Percentiles rank a stretch among this genome's conserved stretches.
phyloP scores from a whole-genome alignment of 2,797 vertebrate species.

The Gymnothorax reevesii region DNA sequence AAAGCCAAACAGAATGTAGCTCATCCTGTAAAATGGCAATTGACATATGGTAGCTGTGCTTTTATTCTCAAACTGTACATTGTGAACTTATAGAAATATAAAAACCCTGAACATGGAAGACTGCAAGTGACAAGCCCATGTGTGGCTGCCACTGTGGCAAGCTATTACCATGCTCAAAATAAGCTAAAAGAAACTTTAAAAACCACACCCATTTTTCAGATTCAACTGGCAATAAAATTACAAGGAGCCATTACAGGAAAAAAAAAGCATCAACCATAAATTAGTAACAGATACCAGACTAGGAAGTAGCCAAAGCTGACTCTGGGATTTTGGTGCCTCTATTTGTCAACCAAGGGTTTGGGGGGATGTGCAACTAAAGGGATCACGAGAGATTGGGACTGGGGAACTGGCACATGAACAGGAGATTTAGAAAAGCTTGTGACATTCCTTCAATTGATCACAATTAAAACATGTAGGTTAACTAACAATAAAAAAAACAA shows the following conservation, averaged over 20 bases:
- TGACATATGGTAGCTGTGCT: not conserved
- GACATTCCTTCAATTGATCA: no score
- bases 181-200: constrained; percentile 39
- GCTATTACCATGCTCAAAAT: constrained; percentile 57
- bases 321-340: not conserved
- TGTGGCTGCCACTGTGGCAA: constrained; percentile 58
- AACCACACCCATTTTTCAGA: constrained; percentile 40
- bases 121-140: constrained; percentile 53
- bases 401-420: no score
- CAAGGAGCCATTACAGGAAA: constrained; percentile 27
- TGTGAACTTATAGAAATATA: not conserved
- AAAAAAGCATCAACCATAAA: constrained; percentile 50
- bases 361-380: no score
- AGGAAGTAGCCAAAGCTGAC: not conserved
- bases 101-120: constrained; percentile 29
- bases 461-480: no score
- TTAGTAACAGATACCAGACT: constrained; percentile 58
- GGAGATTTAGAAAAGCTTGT: no score
- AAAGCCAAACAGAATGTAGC: not conserved
- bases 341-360: no score
- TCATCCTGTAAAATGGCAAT: not conserved
- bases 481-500: no score
- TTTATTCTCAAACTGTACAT: not conserved
- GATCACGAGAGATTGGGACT: no score
- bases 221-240: constrained; percentile 56